Evolutionary conservation across 2,888 invertebrate species (phyloP).

Genomic region (Lasioglossum figueresi): DNA sequence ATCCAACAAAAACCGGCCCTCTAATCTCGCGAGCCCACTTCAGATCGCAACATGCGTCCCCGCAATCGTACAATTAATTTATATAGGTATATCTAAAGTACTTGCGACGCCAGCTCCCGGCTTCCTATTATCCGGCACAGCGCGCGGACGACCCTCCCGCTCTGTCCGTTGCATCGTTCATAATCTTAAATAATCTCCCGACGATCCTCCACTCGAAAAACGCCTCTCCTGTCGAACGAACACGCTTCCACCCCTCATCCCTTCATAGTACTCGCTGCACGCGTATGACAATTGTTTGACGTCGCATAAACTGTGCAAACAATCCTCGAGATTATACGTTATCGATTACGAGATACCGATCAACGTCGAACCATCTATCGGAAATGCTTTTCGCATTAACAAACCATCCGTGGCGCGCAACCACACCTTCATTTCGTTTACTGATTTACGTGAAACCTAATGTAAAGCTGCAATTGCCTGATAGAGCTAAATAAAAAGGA

Average conservation of each 20-base stretch:
- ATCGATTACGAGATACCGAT: background rate
- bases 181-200: slow-evolving; percentile 68
- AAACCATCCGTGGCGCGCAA: background rate
- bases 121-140: slow-evolving; percentile 26
- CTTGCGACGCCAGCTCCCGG: slow-evolving; percentile 50
- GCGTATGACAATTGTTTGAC: slow-evolving; percentile 19
- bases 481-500: too few relatives aligned
- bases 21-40: slow-evolving; percentile 82
- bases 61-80: slow-evolving; percentile 81
- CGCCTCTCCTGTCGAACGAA: slow-evolving; percentile 30
- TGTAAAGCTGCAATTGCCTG: too few relatives aligned
- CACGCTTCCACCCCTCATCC: slow-evolving; percentile 10
- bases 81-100: slow-evolving; percentile 80
- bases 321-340: background rate
- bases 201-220: slow-evolving; percentile 36
- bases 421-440: background rate
- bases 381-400: background rate
- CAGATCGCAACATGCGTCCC: slow-evolving; percentile 76
- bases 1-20: slow-evolving; percentile 83
- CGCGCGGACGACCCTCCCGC: slow-evolving; percentile 35
- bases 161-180: slow-evolving; percentile 57
- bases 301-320: background rate
- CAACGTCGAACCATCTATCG: background rate
- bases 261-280: background rate
- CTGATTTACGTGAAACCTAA: background rate